phyloP scores from a whole-genome alignment of 2,888 invertebrate species.

The Lasiommata megera region DNA sequence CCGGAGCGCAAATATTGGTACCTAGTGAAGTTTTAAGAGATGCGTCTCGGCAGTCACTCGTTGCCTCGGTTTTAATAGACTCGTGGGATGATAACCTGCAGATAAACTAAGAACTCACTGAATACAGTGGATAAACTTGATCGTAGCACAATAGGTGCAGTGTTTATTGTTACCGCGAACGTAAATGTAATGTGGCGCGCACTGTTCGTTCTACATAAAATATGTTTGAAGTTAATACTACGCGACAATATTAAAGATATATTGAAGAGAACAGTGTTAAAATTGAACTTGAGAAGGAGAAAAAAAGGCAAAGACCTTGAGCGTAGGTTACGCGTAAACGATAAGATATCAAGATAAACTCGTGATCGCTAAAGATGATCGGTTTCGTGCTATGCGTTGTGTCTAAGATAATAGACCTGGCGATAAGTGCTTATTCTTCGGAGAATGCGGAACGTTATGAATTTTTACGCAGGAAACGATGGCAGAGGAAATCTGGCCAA shows the following conservation, averaged over 20 bases:
- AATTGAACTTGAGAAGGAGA: conserved; percentile 47
- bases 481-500: conserved; percentile 28
- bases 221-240: conserved; percentile 21
- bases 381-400: conserved; percentile 60
- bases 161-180: conserved; percentile 25
- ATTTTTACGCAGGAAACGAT: conserved; percentile 38
- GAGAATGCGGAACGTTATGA: conserved; percentile 21
- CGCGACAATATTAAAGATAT: conserved; percentile 24
- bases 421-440: conserved; percentile 39
- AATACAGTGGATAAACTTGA: conserved; percentile 24
- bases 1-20: conserved; percentile 36
- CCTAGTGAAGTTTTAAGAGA: conserved; percentile 35
- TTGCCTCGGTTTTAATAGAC: conserved; percentile 41
- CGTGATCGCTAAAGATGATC: conserved; percentile 52
- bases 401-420: conserved; percentile 55
- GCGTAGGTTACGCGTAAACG: conserved; percentile 20
- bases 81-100: conserved; percentile 53
- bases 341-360: conserved; percentile 30
- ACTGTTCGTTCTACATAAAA: conserved; percentile 19
- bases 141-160: conserved; percentile 26
- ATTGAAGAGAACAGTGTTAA: conserved; percentile 26
- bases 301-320: conserved; percentile 44
- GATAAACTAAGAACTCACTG: conserved; percentile 43
- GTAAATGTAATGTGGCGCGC: conserved; percentile 27
- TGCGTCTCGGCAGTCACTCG: conserved; percentile 41